A percentile compares a stretch with the other conserved stretches of the same genome.
Evolutionary conservation across 2,113 vertebrate genomes (phyloP).

Genomic region (Takifugu flavidus): DNA sequence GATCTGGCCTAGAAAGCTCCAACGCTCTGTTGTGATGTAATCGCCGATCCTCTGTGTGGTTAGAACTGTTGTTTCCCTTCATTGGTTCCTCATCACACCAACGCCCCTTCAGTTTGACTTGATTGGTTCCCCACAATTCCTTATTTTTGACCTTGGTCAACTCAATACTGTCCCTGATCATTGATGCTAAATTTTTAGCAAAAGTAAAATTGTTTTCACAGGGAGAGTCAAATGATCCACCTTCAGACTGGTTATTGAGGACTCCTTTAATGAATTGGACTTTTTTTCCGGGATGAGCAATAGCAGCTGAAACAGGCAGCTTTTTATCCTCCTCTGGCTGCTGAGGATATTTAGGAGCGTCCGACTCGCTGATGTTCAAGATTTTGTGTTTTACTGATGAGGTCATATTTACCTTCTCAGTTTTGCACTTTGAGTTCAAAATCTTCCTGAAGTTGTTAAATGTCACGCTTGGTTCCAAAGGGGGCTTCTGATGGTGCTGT

Average conservation of each 20-base stretch:
- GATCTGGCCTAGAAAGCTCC: constrained; percentile 53
- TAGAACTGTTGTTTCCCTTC: constrained; percentile 22
- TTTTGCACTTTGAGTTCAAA: constrained; percentile 34
- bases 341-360: constrained; percentile 6
- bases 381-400: constrained; percentile 33
- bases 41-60: constrained; percentile 51
- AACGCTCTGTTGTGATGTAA: constrained; percentile 46
- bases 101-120: constrained; percentile 77
- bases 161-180: constrained; percentile 87
- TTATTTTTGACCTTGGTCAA: constrained; percentile 76
- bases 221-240: constrained; percentile 47
- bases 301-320: constrained; percentile 25
- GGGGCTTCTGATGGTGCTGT: constrained; percentile 16
- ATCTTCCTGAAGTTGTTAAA: constrained; percentile 57
- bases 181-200: constrained; percentile 66
- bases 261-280: constrained; percentile 79
- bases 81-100: constrained; percentile 84
- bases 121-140: constrained; percentile 60
- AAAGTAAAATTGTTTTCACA: constrained; percentile 57
- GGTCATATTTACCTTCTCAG: constrained; percentile 53
- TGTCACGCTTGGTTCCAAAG: constrained; percentile 24
- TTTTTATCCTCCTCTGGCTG: constrained; percentile 20
- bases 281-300: constrained; percentile 42
- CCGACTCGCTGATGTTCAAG: constrained; percentile 38
- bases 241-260: constrained; percentile 84